These are phyloP conservation scores for Drosophila suzukii DNA, from an alignment of 1,140 invertebrate genomes.

Conservation along the genomic window DNA sequence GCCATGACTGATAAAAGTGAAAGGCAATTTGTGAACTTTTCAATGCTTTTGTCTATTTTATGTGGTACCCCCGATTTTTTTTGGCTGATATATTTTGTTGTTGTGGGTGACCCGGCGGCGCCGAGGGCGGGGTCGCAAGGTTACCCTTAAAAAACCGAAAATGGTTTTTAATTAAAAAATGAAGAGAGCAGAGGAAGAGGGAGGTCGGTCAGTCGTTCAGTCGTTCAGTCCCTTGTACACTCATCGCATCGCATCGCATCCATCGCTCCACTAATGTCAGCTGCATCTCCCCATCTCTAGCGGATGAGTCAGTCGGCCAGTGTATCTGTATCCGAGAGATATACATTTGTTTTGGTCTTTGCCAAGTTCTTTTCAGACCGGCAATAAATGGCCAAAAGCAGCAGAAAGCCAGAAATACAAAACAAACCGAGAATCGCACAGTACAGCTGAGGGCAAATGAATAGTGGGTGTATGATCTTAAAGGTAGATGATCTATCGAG, in stretches of 20 bases:
- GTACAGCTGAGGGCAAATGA: background rate
- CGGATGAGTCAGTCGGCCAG: constrained; percentile 23
- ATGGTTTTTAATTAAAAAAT: constrained; percentile 36
- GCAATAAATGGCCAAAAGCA: constrained; percentile 50
- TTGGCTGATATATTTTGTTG: constrained; percentile 17
- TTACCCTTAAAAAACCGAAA: constrained; percentile 25
- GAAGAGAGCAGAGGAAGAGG: background rate
- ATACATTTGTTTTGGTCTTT: constrained; percentile 45
- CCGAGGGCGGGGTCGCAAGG: constrained; percentile 27
- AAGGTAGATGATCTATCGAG: no score
- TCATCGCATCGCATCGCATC: constrained; percentile 5
- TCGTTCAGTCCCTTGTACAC: constrained; percentile 10
- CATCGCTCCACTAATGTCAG: constrained; percentile 27
- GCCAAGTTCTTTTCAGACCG: constrained; percentile 40
- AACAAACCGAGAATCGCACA: constrained; percentile 16
- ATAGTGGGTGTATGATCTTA: background rate
- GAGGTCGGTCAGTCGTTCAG: background rate
- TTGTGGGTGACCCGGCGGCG: constrained; percentile 25
- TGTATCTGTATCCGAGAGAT: constrained; percentile 17
- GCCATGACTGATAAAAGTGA: constrained; percentile 43
- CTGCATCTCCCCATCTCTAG: constrained; percentile 33
- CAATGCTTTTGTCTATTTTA: constrained; percentile 24
- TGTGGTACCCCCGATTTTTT: constrained; percentile 3
- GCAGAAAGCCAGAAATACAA: constrained; percentile 26
- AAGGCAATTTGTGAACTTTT: constrained; percentile 51